A percentile compares a stretch with the other conserved stretches of the same genome.
phyloP scores from a whole-genome alignment of 1,140 invertebrate species.

The Drosophila funebris region DNA sequence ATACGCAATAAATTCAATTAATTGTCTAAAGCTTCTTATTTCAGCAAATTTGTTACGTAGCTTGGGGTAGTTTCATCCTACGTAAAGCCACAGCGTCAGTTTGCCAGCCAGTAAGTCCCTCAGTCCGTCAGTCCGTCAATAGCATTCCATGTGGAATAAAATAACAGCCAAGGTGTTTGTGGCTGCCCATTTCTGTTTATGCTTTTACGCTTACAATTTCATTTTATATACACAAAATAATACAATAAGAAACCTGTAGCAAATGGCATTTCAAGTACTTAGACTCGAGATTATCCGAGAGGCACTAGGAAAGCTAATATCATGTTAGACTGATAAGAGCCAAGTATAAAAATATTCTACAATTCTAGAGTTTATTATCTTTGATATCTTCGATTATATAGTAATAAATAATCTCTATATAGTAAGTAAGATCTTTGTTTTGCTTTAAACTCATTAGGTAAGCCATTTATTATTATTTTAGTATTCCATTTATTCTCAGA shows the following conservation, averaged over 20 bases:
- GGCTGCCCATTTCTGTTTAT: slow-evolving; percentile 14
- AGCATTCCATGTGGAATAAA: background rate
- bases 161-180: slow-evolving; percentile 18
- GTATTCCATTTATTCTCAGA: no score
- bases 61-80: background rate
- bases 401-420: no score
- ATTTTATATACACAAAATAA: slow-evolving; percentile 39
- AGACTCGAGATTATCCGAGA: background rate
- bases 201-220: slow-evolving; percentile 42
- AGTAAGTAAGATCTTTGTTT: no score
- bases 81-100: background rate
- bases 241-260: slow-evolving; percentile 28
- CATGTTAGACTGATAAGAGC: background rate
- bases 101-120: background rate
- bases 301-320: background rate
- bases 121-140: slow-evolving; percentile 4
- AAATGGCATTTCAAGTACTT: slow-evolving; percentile 21
- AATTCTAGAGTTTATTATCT: no score
- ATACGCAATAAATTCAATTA: slow-evolving; percentile 67
- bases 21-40: slow-evolving; percentile 60
- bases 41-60: slow-evolving; percentile 50
- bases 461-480: no score
- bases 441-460: no score
- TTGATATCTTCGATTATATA: no score
- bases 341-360: no score